Percentiles rank a stretch among this genome's conserved stretches.
Evolutionary conservation across 2,888 invertebrate genomes (phyloP).

Genomic region (Frankliniella intonsa): DNA sequence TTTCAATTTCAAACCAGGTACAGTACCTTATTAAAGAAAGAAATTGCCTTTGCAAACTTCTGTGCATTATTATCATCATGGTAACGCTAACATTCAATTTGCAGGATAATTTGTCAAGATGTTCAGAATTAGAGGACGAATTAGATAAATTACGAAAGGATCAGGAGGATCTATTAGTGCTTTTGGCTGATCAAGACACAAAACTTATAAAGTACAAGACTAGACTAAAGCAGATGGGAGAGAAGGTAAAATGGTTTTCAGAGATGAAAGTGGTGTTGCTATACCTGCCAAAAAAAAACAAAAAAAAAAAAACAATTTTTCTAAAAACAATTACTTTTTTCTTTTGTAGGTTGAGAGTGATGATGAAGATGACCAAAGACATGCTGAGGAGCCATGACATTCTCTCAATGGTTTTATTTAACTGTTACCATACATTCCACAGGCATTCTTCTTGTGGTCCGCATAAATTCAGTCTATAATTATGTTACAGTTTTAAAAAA

Average conservation of each 20-base stretch:
- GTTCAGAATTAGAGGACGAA: conserved; percentile 48
- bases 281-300: too few species aligned
- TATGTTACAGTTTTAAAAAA: background rate
- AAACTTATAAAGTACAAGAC: conserved; percentile 64
- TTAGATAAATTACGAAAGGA: conserved; percentile 71
- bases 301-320: background rate
- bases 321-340: background rate
- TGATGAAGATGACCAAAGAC: background rate
- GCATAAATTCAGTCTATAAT: background rate
- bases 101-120: background rate
- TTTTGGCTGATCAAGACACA: conserved; percentile 82
- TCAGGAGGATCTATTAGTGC: conserved; percentile 86
- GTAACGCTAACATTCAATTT: background rate
- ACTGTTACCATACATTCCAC: background rate
- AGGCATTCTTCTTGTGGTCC: background rate
- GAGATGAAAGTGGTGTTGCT: background rate
- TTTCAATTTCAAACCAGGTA: conserved; percentile 43
- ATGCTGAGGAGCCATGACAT: background rate
- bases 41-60: too few species aligned
- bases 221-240: conserved; percentile 54
- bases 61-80: too few species aligned
- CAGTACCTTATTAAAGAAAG: background rate
- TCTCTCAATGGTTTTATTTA: background rate
- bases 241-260: conserved; percentile 44
- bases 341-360: background rate